Percentiles rank a stretch among this genome's conserved stretches.
These are phyloP conservation scores for Sminthurides aquaticus DNA, from an alignment of 2,888 invertebrate genomes.

Conservation along the genomic window DNA sequence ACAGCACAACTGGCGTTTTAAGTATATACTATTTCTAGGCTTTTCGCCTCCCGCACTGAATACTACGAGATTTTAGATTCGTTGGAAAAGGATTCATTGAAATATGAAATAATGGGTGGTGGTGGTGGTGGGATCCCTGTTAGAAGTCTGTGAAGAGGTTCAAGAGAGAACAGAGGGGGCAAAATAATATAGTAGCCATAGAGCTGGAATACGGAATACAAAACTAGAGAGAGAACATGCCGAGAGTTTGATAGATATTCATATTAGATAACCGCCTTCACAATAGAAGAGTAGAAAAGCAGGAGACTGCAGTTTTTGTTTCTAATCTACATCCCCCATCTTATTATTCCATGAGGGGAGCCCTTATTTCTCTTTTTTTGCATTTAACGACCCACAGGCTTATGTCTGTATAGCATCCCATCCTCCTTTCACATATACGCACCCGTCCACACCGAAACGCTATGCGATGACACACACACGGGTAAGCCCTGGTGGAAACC, in stretches of 20 bases:
- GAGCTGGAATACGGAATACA: slow-evolving; percentile 2
- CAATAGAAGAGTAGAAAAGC: slow-evolving; percentile 12
- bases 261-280: slow-evolving; percentile 16
- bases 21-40: not conserved
- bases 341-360: slow-evolving; percentile 21
- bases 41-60: too few relatives aligned
- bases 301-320: slow-evolving; percentile 15
- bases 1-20: not conserved
- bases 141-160: too few relatives aligned
- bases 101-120: too few relatives aligned
- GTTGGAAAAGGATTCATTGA: too few relatives aligned
- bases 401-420: not conserved
- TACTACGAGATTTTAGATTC: too few relatives aligned
- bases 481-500: too few relatives aligned
- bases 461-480: too few relatives aligned
- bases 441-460: too few relatives aligned
- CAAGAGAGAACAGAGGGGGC: too few relatives aligned
- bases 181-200: too few relatives aligned
- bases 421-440: too few relatives aligned
- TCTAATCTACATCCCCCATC: slow-evolving; percentile 18
- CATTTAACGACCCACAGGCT: slow-evolving; percentile 11
- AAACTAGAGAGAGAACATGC: not conserved
- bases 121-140: too few relatives aligned
- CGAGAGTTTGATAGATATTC: slow-evolving; percentile 23
- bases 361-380: slow-evolving; percentile 18